These are phyloP conservation scores for Sympetrum striolatum DNA, from an alignment of 2,888 invertebrate genomes.

Conservation along the genomic window DNA sequence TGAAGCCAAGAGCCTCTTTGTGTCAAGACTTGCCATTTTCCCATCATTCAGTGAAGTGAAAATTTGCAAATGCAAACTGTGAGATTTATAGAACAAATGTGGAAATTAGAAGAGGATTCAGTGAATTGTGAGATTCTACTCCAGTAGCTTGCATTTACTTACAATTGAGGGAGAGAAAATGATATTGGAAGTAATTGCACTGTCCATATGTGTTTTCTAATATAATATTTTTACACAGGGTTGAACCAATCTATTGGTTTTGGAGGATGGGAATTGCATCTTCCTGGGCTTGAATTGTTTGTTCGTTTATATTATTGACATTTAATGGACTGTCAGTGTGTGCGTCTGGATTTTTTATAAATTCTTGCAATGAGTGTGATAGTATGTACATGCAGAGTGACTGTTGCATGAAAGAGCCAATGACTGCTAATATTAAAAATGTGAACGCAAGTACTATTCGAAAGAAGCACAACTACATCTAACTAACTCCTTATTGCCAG, in stretches of 20 bases:
- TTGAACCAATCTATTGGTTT: conserved; percentile 20
- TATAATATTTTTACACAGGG: conserved; percentile 42
- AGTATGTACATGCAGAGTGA: not conserved
- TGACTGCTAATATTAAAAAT: not conserved
- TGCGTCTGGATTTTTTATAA: conserved; percentile 27
- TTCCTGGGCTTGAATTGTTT: conserved; percentile 28
- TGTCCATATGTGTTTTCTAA: conserved; percentile 36
- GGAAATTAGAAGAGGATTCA: not conserved
- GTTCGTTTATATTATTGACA: conserved; percentile 26
- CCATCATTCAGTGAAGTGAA: not conserved
- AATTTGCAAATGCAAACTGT: not conserved
- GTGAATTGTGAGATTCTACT: not conserved
- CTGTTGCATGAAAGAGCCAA: conserved; percentile 20
- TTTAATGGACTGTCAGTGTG: conserved; percentile 14
- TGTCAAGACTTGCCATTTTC: not conserved
- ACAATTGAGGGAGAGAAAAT: not conserved
- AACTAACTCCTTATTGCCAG: not conserved
- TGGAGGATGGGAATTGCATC: conserved; percentile 6
- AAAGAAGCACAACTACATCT: conserved; percentile 25
- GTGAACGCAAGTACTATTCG: conserved; percentile 4
- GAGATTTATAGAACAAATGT: not conserved
- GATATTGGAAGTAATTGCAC: not conserved
- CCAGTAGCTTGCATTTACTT: not conserved
- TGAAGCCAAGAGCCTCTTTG: not conserved
- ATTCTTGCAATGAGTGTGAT: conserved; percentile 36